A percentile compares a stretch with the other conserved stretches of the same genome.
Conservation (phyloP, 2,113 vertebrate genomes). For the Hippocampus comes region DNA sequence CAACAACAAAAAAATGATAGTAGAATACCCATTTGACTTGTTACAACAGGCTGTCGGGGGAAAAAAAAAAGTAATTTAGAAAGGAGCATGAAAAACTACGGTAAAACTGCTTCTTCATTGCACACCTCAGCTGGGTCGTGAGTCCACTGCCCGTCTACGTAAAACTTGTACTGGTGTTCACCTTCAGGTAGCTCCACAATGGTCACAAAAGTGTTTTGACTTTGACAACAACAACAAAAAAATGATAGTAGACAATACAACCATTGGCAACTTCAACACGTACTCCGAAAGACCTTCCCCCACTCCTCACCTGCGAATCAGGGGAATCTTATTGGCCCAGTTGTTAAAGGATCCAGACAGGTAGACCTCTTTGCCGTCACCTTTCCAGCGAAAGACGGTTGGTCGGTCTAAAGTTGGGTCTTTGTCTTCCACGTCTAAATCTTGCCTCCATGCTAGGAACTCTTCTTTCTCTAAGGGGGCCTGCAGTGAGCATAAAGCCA, state of each 20-base stretch:
- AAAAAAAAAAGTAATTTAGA: not conserved
- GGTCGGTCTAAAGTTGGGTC: slow-evolving; percentile 80
- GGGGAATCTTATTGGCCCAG: slow-evolving; percentile 91
- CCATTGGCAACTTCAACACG: not conserved
- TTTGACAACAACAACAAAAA: slow-evolving; percentile 45
- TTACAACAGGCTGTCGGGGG: slow-evolving; percentile 81
- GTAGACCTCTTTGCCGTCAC: slow-evolving; percentile 90
- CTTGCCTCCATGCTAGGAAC: slow-evolving; percentile 91
- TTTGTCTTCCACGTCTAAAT: slow-evolving; percentile 88
- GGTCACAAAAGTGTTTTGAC: slow-evolving; percentile 97
- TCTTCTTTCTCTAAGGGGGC: slow-evolving; percentile 88
- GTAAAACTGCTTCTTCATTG: not conserved
- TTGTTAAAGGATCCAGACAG: slow-evolving; percentile 96
- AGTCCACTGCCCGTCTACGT: slow-evolving; percentile 97
- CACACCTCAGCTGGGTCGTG: slow-evolving; percentile 91
- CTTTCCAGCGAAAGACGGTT: slow-evolving; percentile 96
- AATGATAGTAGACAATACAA: not conserved
- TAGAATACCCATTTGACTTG: slow-evolving; percentile 93
- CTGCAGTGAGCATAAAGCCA: slow-evolving; percentile 54
- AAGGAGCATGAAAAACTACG: not conserved
- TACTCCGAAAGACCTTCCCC: not conserved
- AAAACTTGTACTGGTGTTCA: slow-evolving; percentile 98
- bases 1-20: no score
- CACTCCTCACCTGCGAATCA: slow-evolving; percentile 84
- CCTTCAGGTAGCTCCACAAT: slow-evolving; percentile 96